These are phyloP conservation scores for Lordiphosa stackelbergi DNA, from an alignment of 1,140 invertebrate species.

Conservation along the genomic window DNA sequence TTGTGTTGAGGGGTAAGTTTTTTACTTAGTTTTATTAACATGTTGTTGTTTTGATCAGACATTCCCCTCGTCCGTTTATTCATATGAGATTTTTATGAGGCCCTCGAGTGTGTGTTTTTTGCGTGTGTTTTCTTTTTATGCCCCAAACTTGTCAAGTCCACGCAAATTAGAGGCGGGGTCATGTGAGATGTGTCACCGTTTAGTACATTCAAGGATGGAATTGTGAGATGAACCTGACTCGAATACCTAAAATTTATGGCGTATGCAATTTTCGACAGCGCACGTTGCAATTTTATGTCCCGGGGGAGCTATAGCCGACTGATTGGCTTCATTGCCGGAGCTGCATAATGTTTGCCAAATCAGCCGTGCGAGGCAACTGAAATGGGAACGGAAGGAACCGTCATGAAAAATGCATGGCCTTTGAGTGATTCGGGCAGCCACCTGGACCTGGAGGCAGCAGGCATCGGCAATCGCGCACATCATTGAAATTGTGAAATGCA, in stretches of 20 bases:
- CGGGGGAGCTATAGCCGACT: slow-evolving; percentile 4
- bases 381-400: slow-evolving; percentile 4
- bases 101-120: slow-evolving; percentile 20
- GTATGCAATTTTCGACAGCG: slow-evolving; percentile 31
- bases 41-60: neutral
- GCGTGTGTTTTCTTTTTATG: neutral
- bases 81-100: slow-evolving; percentile 21
- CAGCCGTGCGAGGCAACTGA: slow-evolving; percentile 15
- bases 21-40: neutral
- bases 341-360: slow-evolving; percentile 37
- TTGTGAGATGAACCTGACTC: neutral
- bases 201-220: too few relatives aligned
- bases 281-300: slow-evolving; percentile 15
- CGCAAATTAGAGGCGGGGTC: neutral
- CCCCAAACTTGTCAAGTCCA: slow-evolving; percentile 2
- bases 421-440: slow-evolving; percentile 24
- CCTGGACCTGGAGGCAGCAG: slow-evolving; percentile 5
- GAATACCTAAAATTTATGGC: slow-evolving; percentile 27
- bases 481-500: slow-evolving; percentile 13
- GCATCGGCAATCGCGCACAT: slow-evolving; percentile 7
- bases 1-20: neutral
- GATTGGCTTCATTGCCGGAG: too few relatives aligned
- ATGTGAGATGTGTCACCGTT: too few relatives aligned
- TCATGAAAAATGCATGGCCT: slow-evolving; percentile 37
- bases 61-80: neutral